Evolutionary conservation across 2,113 vertebrate genomes (phyloP).

Genomic region (Callorhinus ursinus): DNA sequence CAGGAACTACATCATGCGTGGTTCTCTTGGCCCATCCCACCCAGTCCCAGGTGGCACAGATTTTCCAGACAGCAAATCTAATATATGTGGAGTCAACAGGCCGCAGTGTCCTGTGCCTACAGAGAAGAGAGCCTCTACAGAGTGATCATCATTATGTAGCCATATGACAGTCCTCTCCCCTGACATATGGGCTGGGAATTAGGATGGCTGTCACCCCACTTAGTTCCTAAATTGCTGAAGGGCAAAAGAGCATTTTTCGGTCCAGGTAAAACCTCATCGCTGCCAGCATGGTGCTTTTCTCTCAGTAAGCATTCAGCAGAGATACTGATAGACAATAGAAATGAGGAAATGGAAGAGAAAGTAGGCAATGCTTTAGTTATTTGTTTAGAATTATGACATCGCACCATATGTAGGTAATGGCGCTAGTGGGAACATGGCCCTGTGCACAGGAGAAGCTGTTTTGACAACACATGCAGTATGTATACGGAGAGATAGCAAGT

Average conservation of each 20-base stretch:
- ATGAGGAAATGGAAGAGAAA: neutral
- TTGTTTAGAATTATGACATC: neutral
- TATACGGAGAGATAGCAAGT: neutral
- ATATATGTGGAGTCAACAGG: neutral
- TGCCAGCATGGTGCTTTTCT: neutral
- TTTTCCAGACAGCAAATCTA: constrained; percentile 57
- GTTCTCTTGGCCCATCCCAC: neutral
- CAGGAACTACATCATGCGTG: neutral
- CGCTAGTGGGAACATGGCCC: neutral
- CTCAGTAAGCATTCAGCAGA: neutral
- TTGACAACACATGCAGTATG: neutral
- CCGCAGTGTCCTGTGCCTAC: neutral
- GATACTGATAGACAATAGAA: neutral
- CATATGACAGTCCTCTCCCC: constrained; percentile 44
- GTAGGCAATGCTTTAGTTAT: neutral
- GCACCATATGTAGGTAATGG: neutral
- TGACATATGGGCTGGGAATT: constrained; percentile 71
- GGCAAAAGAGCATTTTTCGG: constrained; percentile 47
- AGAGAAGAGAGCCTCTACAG: neutral
- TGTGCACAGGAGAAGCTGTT: neutral
- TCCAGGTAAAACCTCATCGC: constrained; percentile 13
- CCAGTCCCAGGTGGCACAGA: constrained; percentile 13
- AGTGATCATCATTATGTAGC: constrained; percentile 46
- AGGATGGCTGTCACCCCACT: constrained; percentile 12
- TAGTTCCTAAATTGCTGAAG: constrained; percentile 60